Evolutionary conservation across 2,113 vertebrate genomes (phyloP).

Genomic region (Elephas maximus): DNA sequence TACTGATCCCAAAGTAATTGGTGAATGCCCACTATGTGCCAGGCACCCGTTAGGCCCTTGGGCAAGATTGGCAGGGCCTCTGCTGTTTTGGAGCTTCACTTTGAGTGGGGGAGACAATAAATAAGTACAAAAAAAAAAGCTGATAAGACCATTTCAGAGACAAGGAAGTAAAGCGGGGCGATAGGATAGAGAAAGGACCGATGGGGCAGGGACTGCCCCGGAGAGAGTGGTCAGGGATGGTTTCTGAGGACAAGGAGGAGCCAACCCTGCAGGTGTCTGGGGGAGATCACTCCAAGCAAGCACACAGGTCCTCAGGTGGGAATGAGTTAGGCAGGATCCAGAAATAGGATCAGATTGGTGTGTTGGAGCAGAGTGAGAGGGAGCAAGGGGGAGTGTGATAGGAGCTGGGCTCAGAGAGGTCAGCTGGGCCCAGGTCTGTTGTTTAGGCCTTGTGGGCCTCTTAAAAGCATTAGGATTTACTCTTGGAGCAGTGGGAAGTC

Average conservation of each 20-base stretch:
- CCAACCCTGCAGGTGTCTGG: background rate
- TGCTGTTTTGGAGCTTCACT: background rate
- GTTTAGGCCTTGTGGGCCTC: fast-evolving
- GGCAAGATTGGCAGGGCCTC: background rate
- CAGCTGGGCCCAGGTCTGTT: background rate
- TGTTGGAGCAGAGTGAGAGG: background rate
- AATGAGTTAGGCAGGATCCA: background rate
- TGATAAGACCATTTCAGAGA: background rate
- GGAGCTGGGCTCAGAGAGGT: background rate
- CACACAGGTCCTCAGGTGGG: background rate
- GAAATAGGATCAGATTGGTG: fast-evolving
- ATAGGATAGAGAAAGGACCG: too few species aligned
- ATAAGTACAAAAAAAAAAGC: background rate
- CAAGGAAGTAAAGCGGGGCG: background rate
- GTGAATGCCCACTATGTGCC: background rate
- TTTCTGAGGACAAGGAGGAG: background rate
- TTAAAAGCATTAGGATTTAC: background rate
- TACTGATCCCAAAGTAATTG: background rate
- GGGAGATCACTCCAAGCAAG: background rate
- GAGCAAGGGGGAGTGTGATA: background rate
- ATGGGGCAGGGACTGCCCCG: fast-evolving
- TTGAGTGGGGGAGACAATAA: background rate
- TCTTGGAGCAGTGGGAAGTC: background rate
- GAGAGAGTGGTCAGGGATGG: background rate
- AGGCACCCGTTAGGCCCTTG: background rate